Evolutionary conservation across 2,113 vertebrate species (phyloP).

Genomic region (Riparia riparia): DNA sequence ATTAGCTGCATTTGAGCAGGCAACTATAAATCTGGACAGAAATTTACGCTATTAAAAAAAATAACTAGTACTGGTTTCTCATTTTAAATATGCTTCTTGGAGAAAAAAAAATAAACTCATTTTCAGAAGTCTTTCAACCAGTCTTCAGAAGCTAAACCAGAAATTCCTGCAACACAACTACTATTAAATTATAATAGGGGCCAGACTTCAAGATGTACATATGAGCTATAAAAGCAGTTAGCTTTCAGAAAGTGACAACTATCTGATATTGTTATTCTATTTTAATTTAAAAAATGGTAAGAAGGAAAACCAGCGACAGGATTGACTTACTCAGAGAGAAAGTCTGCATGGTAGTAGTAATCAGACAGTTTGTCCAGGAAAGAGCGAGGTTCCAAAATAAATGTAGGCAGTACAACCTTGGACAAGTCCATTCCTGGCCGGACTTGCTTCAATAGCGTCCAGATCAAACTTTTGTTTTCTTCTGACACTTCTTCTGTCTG

Average conservation of each 20-base stretch:
- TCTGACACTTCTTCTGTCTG: constrained; percentile 98
- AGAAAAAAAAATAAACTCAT: neutral
- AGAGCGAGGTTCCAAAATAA: constrained; percentile 96
- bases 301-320: neutral
- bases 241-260: neutral
- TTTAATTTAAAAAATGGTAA: neutral
- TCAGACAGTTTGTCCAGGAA: constrained; percentile 98
- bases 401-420: constrained; percentile 96
- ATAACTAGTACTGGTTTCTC: neutral
- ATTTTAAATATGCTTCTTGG: neutral
- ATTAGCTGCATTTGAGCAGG: neutral
- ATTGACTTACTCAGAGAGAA: constrained; percentile 91
- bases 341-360: constrained; percentile 98
- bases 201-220: neutral
- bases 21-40: neutral
- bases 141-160: neutral
- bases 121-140: neutral
- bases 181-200: neutral
- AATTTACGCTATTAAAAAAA: neutral
- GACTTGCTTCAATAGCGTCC: constrained; percentile 98
- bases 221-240: neutral
- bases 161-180: neutral
- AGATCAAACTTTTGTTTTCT: constrained; percentile 98
- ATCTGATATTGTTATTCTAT: neutral
- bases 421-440: constrained; percentile 98